A percentile compares a stretch with the other conserved stretches of the same genome.
phyloP scores from a whole-genome alignment of 2,113 vertebrate species.

The Meriones unguiculatus region DNA sequence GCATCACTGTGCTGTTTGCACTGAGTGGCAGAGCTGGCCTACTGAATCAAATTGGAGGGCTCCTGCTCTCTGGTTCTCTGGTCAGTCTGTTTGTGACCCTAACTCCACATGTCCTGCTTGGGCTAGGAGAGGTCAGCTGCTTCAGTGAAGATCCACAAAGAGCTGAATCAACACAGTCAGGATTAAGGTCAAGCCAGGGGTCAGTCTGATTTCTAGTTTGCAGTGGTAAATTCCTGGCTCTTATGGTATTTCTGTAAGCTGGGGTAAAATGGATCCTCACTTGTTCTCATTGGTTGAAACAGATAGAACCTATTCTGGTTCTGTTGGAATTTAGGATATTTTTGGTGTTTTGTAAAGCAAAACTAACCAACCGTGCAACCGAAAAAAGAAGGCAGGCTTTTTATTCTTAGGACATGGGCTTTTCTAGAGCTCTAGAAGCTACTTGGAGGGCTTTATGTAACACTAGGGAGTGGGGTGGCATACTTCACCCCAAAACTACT shows the following conservation, averaged over 20 bases:
- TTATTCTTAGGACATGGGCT: constrained; percentile 1
- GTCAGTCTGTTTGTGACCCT: constrained; percentile 41
- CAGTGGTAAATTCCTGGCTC: constrained; percentile 82
- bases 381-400: constrained; percentile 55
- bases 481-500: background rate
- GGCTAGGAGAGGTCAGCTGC: constrained; percentile 81
- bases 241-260: constrained; percentile 78
- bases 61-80: constrained; percentile 11
- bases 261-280: constrained; percentile 75
- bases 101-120: constrained; percentile 57
- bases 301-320: constrained; percentile 72
- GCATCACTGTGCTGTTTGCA: background rate
- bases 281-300: constrained; percentile 75
- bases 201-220: constrained; percentile 79
- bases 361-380: background rate
- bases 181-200: constrained; percentile 80
- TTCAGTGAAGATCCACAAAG: constrained; percentile 62
- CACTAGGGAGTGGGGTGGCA: background rate
- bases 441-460: background rate
- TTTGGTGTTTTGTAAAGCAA: constrained; percentile 52
- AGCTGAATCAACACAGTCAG: constrained; percentile 81
- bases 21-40: background rate
- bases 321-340: constrained; percentile 55
- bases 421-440: constrained; percentile 53
- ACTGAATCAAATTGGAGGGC: background rate